Evolutionary conservation across 2,888 invertebrate genomes (phyloP).

Genomic region (Monoplex corrugatus): DNA sequence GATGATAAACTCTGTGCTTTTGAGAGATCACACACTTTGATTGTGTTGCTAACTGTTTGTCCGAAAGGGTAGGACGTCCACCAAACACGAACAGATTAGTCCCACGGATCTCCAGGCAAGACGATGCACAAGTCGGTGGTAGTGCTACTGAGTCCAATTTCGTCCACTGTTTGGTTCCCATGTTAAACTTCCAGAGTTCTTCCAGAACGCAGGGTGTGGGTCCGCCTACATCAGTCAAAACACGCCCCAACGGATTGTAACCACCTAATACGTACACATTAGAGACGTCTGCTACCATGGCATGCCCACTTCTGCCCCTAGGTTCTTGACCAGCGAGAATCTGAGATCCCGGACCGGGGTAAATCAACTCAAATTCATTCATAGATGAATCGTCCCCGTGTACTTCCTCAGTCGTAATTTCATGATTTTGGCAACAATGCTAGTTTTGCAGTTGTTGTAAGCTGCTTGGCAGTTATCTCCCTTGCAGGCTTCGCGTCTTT

Average conservation of each 20-base stretch:
- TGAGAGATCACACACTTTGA: conserved; percentile 88
- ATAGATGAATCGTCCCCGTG: background rate
- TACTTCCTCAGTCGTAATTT: background rate
- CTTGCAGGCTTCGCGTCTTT: background rate
- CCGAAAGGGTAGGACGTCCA: conserved; percentile 98
- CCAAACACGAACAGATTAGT: conserved; percentile 89
- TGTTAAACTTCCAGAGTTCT: conserved; percentile 93
- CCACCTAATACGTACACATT: conserved; percentile 67
- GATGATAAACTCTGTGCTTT: too few species aligned
- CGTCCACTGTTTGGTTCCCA: conserved; percentile 89
- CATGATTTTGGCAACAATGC: too few species aligned
- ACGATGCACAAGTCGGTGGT: conserved; percentile 63
- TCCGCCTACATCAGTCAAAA: conserved; percentile 21
- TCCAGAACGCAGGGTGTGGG: conserved; percentile 62
- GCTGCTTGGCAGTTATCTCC: conserved; percentile 9
- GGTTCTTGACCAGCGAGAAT: conserved; percentile 50
- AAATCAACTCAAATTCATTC: conserved; percentile 30
- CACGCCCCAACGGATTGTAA: conserved; percentile 59
- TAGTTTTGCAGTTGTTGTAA: background rate
- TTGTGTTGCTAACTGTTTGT: conserved; percentile 89
- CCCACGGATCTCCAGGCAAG: conserved; percentile 58
- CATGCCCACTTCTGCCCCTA: conserved; percentile 66
- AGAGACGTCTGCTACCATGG: conserved; percentile 63
- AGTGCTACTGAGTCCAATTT: conserved; percentile 84
- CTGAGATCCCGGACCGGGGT: conserved; percentile 18